Conservation (phyloP, 2,888 invertebrate species). For the Alcis repandata region DNA sequence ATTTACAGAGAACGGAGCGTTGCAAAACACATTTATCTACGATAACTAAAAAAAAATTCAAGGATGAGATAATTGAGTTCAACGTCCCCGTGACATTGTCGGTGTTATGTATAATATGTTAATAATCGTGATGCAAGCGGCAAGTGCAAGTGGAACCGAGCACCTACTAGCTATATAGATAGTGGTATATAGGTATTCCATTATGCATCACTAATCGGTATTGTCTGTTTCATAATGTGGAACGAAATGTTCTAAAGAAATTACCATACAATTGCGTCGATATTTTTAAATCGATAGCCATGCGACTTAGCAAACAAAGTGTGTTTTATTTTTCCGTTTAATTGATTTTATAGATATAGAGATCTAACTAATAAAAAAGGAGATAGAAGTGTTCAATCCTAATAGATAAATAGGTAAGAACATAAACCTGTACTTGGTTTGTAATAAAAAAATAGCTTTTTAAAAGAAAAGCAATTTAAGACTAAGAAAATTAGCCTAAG, state of each 20-base stretch:
- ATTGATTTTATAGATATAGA: too few relatives aligned
- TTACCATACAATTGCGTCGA: slow-evolving; percentile 1
- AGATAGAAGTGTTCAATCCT: too few relatives aligned
- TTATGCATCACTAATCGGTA: slow-evolving; percentile 45
- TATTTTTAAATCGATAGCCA: not conserved
- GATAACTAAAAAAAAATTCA: slow-evolving; percentile 75
- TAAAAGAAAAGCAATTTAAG: too few relatives aligned
- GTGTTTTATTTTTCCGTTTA: too few relatives aligned
- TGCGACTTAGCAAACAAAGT: not conserved
- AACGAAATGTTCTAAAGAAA: slow-evolving; percentile 4
- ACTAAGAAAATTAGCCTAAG: too few relatives aligned
- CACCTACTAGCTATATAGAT: slow-evolving; percentile 28
- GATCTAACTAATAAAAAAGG: too few relatives aligned
- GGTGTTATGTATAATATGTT: slow-evolving; percentile 58
- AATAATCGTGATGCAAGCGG: slow-evolving; percentile 67
- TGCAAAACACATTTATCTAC: slow-evolving; percentile 50
- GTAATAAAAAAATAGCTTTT: too few relatives aligned
- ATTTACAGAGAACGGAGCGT: slow-evolving; percentile 34
- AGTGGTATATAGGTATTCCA: slow-evolving; percentile 46
- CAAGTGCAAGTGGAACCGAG: slow-evolving; percentile 35
- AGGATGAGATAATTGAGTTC: slow-evolving; percentile 74
- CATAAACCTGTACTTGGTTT: too few relatives aligned
- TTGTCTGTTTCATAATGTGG: slow-evolving; percentile 42
- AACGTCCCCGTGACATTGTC: slow-evolving; percentile 80
- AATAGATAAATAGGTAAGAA: too few relatives aligned